Conservation (phyloP, 2,888 invertebrate species). For the Diachrysia chrysitis region DNA sequence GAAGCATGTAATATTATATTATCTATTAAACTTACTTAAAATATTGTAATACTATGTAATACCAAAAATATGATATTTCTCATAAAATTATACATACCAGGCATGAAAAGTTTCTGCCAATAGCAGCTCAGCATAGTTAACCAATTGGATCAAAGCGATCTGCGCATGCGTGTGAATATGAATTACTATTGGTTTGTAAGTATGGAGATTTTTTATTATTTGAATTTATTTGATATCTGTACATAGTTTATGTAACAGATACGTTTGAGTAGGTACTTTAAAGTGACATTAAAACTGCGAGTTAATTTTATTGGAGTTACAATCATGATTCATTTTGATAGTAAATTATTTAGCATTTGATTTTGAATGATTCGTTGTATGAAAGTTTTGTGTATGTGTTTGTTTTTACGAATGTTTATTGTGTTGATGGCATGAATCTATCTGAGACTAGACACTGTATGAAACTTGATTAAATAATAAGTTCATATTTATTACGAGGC, state of each 20-base stretch:
- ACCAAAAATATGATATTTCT: constrained; percentile 24
- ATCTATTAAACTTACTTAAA: constrained; percentile 24
- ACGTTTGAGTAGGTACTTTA: constrained; percentile 23
- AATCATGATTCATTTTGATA: constrained; percentile 46
- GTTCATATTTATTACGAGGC: constrained; percentile 37
- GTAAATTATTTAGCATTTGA: constrained; percentile 55
- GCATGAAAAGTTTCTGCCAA: not conserved
- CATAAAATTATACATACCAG: not conserved
- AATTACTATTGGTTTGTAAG: constrained; percentile 33
- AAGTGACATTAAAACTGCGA: constrained; percentile 28
- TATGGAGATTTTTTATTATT: constrained; percentile 36
- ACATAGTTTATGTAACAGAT: constrained; percentile 27
- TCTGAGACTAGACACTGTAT: constrained; percentile 32
- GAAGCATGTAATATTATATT: constrained; percentile 21
- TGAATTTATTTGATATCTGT: constrained; percentile 37
- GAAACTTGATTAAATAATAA: constrained; percentile 23
- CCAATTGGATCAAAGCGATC: constrained; percentile 17
- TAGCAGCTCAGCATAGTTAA: constrained; percentile 9
- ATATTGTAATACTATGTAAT: constrained; percentile 21
- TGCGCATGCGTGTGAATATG: constrained; percentile 6
- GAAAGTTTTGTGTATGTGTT: constrained; percentile 51
- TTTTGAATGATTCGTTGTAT: constrained; percentile 46
- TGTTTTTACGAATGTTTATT: constrained; percentile 40
- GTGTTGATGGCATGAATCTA: constrained; percentile 35
- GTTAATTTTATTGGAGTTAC: constrained; percentile 24